Conservation (phyloP, 2,113 vertebrate species). For the Pseudorhombus dupliciocellatus region DNA sequence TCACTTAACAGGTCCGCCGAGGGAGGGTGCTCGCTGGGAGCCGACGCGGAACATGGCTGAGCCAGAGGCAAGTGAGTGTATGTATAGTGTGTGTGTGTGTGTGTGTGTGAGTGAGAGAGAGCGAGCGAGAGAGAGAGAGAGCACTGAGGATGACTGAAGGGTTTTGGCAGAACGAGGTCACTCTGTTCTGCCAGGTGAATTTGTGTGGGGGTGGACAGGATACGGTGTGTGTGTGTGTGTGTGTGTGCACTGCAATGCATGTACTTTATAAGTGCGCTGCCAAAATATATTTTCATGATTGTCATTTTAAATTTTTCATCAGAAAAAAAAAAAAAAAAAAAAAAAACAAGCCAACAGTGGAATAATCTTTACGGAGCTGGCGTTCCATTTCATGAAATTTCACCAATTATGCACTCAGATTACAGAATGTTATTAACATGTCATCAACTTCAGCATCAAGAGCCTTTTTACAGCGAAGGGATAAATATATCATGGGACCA, state of each 20-base stretch:
- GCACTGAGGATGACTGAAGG: slow-evolving; percentile 69
- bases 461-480: not conserved
- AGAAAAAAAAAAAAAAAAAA: not conserved
- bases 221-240: slow-evolving; percentile 24
- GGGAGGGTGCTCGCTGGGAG: slow-evolving; percentile 42
- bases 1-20: slow-evolving; percentile 64
- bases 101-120: slow-evolving; percentile 12
- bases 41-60: slow-evolving; percentile 30
- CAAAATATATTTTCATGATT: not conserved
- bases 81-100: slow-evolving; percentile 1
- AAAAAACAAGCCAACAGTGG: not conserved
- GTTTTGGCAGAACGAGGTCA: slow-evolving; percentile 79
- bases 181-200: slow-evolving; percentile 76
- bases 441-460: not conserved
- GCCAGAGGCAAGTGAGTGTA: slow-evolving; percentile 14
- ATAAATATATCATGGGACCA: not conserved
- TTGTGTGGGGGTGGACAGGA: slow-evolving; percentile 61
- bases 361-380: not conserved
- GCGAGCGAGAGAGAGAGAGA: slow-evolving; percentile 6
- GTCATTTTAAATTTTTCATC: not conserved
- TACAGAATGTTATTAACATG: not conserved
- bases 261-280: slow-evolving; percentile 19
- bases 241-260: slow-evolving; percentile 20
- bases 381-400: not conserved
- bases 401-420: not conserved